Evolutionary conservation across 2,797 vertebrate species (phyloP).

Genomic region (Takifugu ocellatus): DNA sequence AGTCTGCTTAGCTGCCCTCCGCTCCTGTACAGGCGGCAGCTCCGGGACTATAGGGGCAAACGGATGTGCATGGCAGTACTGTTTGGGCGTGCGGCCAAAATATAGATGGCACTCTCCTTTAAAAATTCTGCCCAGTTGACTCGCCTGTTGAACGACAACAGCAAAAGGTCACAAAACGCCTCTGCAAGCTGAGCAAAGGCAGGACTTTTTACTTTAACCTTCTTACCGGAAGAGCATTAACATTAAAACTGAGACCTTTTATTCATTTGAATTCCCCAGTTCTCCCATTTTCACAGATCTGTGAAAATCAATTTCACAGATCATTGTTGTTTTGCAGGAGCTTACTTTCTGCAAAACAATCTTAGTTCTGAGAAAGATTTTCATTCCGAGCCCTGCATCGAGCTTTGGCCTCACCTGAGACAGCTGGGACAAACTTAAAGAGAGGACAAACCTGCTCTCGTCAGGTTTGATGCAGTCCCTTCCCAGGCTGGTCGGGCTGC

Average conservation of each 20-base stretch:
- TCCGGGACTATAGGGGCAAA: slow-evolving; percentile 78
- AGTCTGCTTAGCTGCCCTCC: slow-evolving; percentile 23
- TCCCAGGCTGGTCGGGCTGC: slow-evolving; percentile 84
- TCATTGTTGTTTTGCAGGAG: too few species aligned
- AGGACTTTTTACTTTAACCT: neutral
- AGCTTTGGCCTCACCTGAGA: neutral
- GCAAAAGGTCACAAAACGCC: neutral
- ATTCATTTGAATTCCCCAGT: too few species aligned
- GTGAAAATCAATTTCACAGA: too few species aligned
- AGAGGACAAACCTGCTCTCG: slow-evolving; percentile 80
- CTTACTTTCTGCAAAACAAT: too few species aligned
- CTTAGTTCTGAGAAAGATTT: too few species aligned
- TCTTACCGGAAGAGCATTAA: too few species aligned
- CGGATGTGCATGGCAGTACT: slow-evolving; percentile 90
- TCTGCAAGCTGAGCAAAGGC: neutral
- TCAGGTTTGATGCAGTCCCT: slow-evolving; percentile 81
- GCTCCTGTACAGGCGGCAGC: neutral
- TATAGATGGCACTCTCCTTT: slow-evolving; percentile 85
- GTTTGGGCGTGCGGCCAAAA: slow-evolving; percentile 91
- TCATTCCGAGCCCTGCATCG: neutral
- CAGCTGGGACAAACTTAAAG: too few species aligned
- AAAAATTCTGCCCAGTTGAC: slow-evolving; percentile 87
- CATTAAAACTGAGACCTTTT: too few species aligned
- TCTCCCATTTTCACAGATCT: too few species aligned
- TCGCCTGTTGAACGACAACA: slow-evolving; percentile 64